Evolutionary conservation across 2,797 vertebrate genomes (phyloP).

Genomic region (Parotocinclus haroldoi): DNA sequence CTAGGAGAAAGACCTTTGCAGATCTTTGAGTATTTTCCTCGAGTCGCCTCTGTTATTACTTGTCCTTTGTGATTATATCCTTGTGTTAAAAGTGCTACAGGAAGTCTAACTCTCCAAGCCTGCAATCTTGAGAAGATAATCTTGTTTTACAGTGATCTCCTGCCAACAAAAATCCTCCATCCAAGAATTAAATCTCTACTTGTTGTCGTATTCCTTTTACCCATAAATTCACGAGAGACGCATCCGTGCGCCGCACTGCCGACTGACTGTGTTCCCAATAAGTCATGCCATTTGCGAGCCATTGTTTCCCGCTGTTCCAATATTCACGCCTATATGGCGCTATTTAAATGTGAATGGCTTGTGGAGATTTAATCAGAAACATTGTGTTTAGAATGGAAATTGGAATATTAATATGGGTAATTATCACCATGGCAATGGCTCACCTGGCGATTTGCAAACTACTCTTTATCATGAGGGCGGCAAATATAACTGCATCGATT

Average conservation of each 20-base stretch:
- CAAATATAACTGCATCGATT: too few species aligned
- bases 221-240: neutral
- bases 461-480: neutral
- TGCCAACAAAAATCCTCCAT: slow-evolving; percentile 7
- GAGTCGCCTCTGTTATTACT: too few species aligned
- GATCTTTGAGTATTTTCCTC: neutral
- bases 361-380: slow-evolving; percentile 30
- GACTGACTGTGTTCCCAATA: neutral
- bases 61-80: neutral
- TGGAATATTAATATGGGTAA: slow-evolving; percentile 16
- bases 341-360: slow-evolving; percentile 26
- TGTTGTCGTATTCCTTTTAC: slow-evolving; percentile 19
- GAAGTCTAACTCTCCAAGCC: neutral
- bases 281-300: slow-evolving; percentile 17
- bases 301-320: slow-evolving; percentile 19
- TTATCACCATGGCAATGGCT: slow-evolving; percentile 11
- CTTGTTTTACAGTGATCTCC: slow-evolving; percentile 33
- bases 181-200: slow-evolving; percentile 23
- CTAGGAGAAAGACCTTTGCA: neutral
- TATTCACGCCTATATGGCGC: slow-evolving; percentile 13
- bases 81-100: neutral
- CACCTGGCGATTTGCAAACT: neutral
- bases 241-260: too few species aligned
- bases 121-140: slow-evolving; percentile 28
- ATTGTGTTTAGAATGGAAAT: slow-evolving; percentile 25